phyloP scores from a whole-genome alignment of 1,140 invertebrate genomes.

The Trigoniulus corallinus region DNA sequence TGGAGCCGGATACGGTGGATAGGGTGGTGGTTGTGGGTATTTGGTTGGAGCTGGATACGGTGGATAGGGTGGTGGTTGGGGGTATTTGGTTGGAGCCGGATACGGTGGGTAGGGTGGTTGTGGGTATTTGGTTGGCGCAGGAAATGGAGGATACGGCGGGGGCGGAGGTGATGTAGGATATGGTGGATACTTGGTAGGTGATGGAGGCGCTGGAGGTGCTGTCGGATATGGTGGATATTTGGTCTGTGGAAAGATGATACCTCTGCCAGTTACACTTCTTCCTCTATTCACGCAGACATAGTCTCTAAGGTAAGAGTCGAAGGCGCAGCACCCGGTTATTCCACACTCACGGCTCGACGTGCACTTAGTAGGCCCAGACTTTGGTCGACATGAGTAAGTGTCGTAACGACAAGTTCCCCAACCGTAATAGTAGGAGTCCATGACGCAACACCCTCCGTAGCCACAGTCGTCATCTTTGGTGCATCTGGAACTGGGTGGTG shows the following conservation, averaged over 20 bases:
- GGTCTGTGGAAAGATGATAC: not conserved
- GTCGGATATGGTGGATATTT: not conserved
- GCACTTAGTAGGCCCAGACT: not conserved
- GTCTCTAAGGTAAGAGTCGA: not conserved
- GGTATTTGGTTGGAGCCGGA: not conserved
- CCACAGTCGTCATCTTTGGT: not conserved
- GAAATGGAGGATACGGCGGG: too few relatives aligned
- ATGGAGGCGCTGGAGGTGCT: not conserved
- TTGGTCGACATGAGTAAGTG: not conserved
- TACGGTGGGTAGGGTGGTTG: not conserved
- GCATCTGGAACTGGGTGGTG: not conserved
- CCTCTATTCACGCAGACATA: not conserved
- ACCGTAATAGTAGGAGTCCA: not conserved
- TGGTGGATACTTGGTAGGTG: not conserved
- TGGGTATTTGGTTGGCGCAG: not conserved
- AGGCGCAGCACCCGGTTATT: not conserved
- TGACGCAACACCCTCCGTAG: not conserved
- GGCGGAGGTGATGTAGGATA: not conserved
- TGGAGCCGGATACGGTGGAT: too few relatives aligned
- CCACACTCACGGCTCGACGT: not conserved
- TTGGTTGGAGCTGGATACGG: too few relatives aligned
- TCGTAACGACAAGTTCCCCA: not conserved
- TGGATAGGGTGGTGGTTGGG: not conserved
- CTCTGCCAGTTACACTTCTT: not conserved
- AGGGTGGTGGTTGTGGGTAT: not conserved